Evolutionary conservation across 2,797 vertebrate genomes (phyloP).

Genomic region (Urocyon cinereoargenteus): DNA sequence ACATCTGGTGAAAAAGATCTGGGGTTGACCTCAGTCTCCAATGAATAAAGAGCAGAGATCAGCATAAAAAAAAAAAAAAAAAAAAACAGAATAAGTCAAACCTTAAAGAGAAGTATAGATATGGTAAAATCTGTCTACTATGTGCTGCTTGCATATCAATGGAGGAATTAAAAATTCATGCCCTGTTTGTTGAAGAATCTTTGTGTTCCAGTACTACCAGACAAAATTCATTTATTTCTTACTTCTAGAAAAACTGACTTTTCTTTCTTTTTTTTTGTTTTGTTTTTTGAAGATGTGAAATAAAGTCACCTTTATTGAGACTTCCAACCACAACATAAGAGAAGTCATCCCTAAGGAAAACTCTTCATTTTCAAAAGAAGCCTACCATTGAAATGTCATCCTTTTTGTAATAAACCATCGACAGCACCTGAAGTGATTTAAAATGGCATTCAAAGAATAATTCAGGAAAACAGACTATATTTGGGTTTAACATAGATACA

Average conservation of each 20-base stretch:
- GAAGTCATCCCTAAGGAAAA: conserved; percentile 71
- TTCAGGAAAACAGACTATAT: background rate
- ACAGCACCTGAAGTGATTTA: conserved; percentile 70
- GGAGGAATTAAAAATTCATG: conserved; percentile 21
- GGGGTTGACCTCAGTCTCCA: background rate
- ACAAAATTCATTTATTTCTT: conserved; percentile 66
- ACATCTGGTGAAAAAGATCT: background rate
- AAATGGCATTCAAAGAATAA: conserved; percentile 74
- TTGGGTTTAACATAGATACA: conserved; percentile 67
- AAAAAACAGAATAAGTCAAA: background rate
- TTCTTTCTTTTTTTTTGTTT: background rate
- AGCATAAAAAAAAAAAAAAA: background rate
- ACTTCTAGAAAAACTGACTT: background rate
- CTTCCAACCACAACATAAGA: conserved; percentile 42
- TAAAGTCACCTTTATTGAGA: conserved; percentile 63
- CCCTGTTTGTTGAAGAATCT: background rate
- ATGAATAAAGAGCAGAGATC: conserved; percentile 31
- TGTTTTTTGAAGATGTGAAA: background rate
- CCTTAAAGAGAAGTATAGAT: background rate
- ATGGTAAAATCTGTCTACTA: background rate
- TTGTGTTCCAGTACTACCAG: background rate
- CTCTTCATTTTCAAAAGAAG: conserved; percentile 79
- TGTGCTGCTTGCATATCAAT: conserved; percentile 62
- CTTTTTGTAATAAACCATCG: conserved; percentile 71
- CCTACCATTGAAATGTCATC: conserved; percentile 77